These are phyloP conservation scores for Troides helena DNA, from an alignment of 2,888 invertebrate species.

Conservation along the genomic window DNA sequence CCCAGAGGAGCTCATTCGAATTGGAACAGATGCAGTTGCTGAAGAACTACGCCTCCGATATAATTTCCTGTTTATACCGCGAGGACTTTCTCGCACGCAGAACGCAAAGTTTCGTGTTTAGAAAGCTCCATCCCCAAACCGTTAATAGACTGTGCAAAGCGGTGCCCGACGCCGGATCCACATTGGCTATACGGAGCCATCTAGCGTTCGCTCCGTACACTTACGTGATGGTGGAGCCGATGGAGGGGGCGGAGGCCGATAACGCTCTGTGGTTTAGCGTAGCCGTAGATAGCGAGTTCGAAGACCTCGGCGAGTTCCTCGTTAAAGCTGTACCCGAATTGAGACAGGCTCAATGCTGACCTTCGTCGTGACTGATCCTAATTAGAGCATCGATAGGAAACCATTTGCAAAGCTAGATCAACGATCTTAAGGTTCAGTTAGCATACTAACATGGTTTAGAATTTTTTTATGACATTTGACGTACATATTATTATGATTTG, in stretches of 20 bases:
- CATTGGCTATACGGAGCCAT: constrained; percentile 60
- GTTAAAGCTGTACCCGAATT: constrained; percentile 38
- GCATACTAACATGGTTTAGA: neutral
- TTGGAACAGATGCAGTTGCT: constrained; percentile 44
- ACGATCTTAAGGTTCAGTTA: neutral
- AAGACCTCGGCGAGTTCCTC: constrained; percentile 50
- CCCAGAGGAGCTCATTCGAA: constrained; percentile 31
- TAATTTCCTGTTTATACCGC: constrained; percentile 60
- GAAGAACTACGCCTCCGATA: constrained; percentile 54
- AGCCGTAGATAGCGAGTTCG: constrained; percentile 51
- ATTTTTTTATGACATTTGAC: too few species aligned
- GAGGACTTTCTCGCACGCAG: constrained; percentile 52
- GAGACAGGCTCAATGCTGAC: neutral
- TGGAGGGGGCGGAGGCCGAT: constrained; percentile 45
- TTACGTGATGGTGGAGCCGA: constrained; percentile 43
- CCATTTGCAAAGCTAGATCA: neutral
- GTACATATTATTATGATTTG: too few species aligned
- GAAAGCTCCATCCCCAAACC: constrained; percentile 52
- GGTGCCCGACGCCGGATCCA: constrained; percentile 55
- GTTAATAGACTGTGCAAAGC: constrained; percentile 50
- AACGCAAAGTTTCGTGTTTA: constrained; percentile 54
- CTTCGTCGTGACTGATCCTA: neutral
- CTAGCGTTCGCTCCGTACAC: constrained; percentile 65
- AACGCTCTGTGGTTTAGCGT: constrained; percentile 55
- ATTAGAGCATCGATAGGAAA: too few species aligned